Percentiles rank a stretch among this genome's conserved stretches.
phyloP scores from a whole-genome alignment of 2,113 vertebrate species.

The Propithecus coquereli region DNA sequence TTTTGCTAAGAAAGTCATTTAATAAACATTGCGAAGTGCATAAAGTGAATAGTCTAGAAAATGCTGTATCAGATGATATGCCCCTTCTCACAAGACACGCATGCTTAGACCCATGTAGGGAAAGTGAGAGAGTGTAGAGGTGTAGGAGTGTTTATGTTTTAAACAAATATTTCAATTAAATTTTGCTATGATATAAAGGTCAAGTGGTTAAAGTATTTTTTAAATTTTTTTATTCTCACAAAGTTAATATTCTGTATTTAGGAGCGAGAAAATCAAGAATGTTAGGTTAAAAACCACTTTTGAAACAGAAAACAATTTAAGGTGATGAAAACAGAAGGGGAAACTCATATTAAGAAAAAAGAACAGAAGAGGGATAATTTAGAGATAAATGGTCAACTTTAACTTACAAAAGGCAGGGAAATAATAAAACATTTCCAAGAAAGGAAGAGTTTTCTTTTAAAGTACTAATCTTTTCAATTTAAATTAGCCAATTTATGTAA shows the following conservation, averaged over 20 bases:
- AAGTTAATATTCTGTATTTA: background rate
- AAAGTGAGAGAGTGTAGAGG: background rate
- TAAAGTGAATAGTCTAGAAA: background rate
- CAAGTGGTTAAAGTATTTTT: background rate
- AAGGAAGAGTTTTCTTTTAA: background rate
- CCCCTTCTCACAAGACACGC: background rate
- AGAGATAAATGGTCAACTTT: background rate
- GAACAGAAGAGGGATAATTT: background rate
- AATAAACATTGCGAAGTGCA: background rate
- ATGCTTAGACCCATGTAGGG: background rate
- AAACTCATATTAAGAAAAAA: background rate
- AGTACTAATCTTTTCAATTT: background rate
- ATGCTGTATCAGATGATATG: background rate
- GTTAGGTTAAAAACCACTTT: background rate
- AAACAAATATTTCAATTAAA: background rate
- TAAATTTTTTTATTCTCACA: background rate
- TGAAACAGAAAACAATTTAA: conserved; percentile 5
- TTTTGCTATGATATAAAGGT: background rate
- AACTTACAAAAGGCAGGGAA: background rate
- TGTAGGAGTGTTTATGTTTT: background rate
- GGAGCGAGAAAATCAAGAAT: conserved; percentile 3
- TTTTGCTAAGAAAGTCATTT: background rate
- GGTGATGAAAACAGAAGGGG: background rate
- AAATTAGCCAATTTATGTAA: background rate
- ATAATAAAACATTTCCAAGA: background rate